phyloP scores from a whole-genome alignment of 35 echinoderm and acorn worm genomes.

The Apostichopus parvimensis region DNA sequence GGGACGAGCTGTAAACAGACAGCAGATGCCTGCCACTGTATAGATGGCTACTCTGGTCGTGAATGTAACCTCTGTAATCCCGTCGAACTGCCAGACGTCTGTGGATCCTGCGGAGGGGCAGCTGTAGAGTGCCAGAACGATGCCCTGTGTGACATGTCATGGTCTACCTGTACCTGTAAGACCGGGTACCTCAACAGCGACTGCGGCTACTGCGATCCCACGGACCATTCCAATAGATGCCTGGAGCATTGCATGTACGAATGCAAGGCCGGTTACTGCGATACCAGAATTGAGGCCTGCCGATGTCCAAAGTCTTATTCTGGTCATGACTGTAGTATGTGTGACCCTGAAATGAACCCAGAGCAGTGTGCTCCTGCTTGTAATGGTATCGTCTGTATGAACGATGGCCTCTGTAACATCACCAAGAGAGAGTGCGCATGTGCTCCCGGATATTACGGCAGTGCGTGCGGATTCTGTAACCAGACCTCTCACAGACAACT shows the following conservation, averaged over 20 bases:
- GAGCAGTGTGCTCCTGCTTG: slow-evolving; percentile 45
- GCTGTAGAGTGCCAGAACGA: slow-evolving; percentile 53
- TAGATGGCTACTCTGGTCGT: slow-evolving; percentile 58
- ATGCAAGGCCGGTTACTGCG: slow-evolving; percentile 48
- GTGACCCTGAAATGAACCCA: slow-evolving; percentile 39
- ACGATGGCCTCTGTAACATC: slow-evolving; percentile 63
- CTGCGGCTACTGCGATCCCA: slow-evolving; percentile 62
- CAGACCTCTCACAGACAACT: slow-evolving; percentile 19
- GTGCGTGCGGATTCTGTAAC: slow-evolving; percentile 60
- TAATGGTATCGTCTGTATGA: slow-evolving; percentile 33
- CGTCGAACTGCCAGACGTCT: slow-evolving; percentile 32
- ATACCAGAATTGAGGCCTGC: slow-evolving; percentile 40
- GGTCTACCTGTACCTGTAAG: slow-evolving; percentile 43
- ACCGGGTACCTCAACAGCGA: slow-evolving; percentile 51
- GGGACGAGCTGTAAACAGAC: slow-evolving; percentile 41
- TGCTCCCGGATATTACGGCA: slow-evolving; percentile 52
- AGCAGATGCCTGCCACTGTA: slow-evolving; percentile 30
- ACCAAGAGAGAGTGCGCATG: slow-evolving; percentile 50
- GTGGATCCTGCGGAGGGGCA: slow-evolving; percentile 30
- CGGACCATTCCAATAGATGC: slow-evolving; percentile 41
- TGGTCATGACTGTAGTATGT: slow-evolving; percentile 56
- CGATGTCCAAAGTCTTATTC: slow-evolving; percentile 50
- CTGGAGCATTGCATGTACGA: slow-evolving; percentile 58
- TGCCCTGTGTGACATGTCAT: slow-evolving; percentile 53
- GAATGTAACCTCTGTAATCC: slow-evolving; percentile 65